Evolutionary conservation across 2,113 vertebrate genomes (phyloP), one percentile per base, ranked within the genome.

Genomic region (Emberiza fucata): DNA sequence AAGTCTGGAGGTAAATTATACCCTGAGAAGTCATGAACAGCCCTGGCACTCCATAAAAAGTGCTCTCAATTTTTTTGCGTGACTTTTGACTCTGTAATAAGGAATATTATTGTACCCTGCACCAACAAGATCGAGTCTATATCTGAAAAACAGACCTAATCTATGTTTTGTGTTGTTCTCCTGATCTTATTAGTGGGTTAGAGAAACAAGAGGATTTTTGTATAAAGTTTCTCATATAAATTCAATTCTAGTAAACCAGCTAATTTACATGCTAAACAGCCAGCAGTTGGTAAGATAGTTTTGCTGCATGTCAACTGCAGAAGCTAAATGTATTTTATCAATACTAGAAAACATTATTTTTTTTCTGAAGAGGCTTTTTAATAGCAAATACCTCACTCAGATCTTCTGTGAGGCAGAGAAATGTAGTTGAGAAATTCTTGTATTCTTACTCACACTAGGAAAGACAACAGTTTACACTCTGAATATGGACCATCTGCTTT

Each of bases 131-230:
- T 75, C 15, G 35, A 69, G 28, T 44, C 94, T 70, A 14, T 82
- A 60, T 94, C 73, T 93, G 84, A 82, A 95, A 94, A 83, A 68
- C 40, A 86, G 87, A 80, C 80, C 80, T 96, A 96, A 94, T 95
- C 92, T 96, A 95, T 59, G 85, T 83, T 96, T 97, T 94, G n/a
- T 94, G 88, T 70, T 96, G 72, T 87, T 94, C 64, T 94, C 64
- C 40, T 95, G 96, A 96, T 95, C 95, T 95, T 94, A 90, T 95
- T 96, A 94, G 64, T 90, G 92, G 79, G 92, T 65, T 88, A 96
- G 81, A 79, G 53, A 95, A 97, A 97, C 86, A 92, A 96, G 94
- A 95, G 91, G 87, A 92, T 97, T 97, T 97, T 83, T 76, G 66
- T 90, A 89, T 90, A 87, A 94, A 90, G 82, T 95, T 97, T 94